Evolutionary conservation across 2,888 invertebrate species (phyloP), one percentile per base, ranked within the genome.

Genomic region (Ethmia dodecea): DNA sequence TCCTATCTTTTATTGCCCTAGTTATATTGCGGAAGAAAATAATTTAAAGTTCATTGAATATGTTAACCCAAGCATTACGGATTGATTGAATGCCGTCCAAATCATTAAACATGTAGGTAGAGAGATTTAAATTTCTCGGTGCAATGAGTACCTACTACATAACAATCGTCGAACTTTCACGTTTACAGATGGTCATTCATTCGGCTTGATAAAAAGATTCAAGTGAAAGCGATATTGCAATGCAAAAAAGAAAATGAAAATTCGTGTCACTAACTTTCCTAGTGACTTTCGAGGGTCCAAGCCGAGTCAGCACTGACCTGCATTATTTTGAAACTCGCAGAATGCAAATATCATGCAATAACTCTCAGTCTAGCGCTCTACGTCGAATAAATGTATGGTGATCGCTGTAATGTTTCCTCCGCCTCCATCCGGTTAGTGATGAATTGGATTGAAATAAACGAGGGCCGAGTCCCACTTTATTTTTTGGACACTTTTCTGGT

Each of bases 241-340:
- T 77, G 77, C 68, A 79, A 83, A 84, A 79, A 83, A 69, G 58
- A 61, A 66, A 77, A 79, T 75, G 77, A 80, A 84, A 81, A 81
- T 78, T 78, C 65, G 81, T 80, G 80, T 81, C 80, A 72, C 72
- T 70, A 68, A 68, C 77, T 80, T 79, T 79, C 77, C 79, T 75
- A 65, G 62, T 67, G 58, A 64, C 63, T 68, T 64, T 70, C 61
- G 53, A 64, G 60, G 56, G 58, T 55, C 55, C 34, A 52, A 59
- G 55, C 52, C 56, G 54, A 46, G 52, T 45, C 61, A 70, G 60
- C 62, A 63, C 61, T 76, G 77, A 74, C 76, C 76, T 53, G 52
- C 54, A 70, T 76, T 59, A 40, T 20, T n/a, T n/a, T n/a, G n/a
- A n/a, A n/a, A n/a, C n/a, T 18, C 8, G 8, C 18, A 5, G 8